Evolutionary conservation across 1,140 invertebrate species (phyloP).

Genomic region (Harlomillsia oculata): DNA sequence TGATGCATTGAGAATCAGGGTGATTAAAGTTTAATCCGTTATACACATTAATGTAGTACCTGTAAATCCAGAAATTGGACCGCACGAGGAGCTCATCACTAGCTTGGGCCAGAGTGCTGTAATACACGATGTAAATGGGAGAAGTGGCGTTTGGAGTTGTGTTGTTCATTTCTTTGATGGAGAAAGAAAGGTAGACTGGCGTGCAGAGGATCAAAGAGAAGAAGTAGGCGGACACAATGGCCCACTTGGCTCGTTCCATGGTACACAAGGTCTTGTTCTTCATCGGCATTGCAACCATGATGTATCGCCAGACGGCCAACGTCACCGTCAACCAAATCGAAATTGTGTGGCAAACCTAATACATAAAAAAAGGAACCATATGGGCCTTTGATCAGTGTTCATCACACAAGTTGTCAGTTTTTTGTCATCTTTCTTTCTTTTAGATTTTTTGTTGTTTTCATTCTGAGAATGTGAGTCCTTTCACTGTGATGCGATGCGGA

Average conservation of each 20-base stretch:
- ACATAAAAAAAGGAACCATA: conserved; percentile 1
- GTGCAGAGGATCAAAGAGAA: conserved; percentile 74
- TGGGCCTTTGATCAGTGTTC: background rate
- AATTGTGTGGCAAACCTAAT: conserved; percentile 77
- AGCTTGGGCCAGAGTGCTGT: conserved; percentile 45
- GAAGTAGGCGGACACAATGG: conserved; percentile 68
- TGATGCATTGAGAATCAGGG: too few species aligned
- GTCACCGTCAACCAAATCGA: conserved; percentile 86
- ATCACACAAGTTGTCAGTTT: too few species aligned
- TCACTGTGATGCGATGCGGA: too few species aligned
- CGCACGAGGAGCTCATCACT: conserved; percentile 46
- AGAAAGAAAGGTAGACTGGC: conserved; percentile 65
- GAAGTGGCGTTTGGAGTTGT: background rate
- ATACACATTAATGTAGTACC: conserved; percentile 23
- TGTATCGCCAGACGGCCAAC: conserved; percentile 83
- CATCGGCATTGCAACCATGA: conserved; percentile 65
- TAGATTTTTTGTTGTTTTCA: too few species aligned
- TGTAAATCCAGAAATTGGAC: conserved; percentile 74
- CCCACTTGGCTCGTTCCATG: conserved; percentile 56
- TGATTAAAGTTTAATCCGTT: too few species aligned
- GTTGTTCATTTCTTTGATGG: conserved; percentile 43
- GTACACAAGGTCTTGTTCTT: conserved; percentile 71
- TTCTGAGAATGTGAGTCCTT: too few species aligned
- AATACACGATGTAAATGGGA: conserved; percentile 47
- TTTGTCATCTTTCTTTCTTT: too few species aligned